Evolutionary conservation across 2,113 vertebrate species (phyloP).

Genomic region (Melanerpes formicivorus): DNA sequence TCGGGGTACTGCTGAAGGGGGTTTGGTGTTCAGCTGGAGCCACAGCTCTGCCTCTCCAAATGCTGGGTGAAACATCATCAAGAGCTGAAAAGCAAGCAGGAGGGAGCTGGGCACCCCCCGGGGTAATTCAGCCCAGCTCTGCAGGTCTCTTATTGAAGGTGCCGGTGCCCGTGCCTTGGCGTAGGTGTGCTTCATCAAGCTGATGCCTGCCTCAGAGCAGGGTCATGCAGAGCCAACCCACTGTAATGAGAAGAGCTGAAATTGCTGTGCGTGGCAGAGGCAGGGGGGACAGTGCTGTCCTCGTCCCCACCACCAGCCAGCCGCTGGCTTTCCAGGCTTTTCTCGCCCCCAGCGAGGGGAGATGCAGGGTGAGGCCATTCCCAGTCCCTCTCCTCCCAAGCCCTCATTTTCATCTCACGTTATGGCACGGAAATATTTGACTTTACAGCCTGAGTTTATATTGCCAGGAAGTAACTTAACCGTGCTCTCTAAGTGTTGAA

Average conservation of each 20-base stretch:
- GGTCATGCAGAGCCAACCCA: neutral
- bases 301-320: neutral
- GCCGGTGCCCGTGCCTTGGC: neutral
- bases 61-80: neutral
- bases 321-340: neutral
- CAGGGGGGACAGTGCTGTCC: neutral
- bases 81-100: neutral
- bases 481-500: conserved; percentile 25
- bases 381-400: neutral
- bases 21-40: neutral
- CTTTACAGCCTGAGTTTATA: conserved; percentile 54
- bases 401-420: neutral
- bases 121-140: neutral
- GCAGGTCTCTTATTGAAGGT: neutral
- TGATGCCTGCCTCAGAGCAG: fast-evolving
- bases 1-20: neutral
- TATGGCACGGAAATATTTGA: conserved; percentile 27
- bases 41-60: neutral
- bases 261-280: neutral
- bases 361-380: fast-evolving
- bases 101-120: neutral
- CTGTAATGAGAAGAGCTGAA: neutral
- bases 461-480: conserved; percentile 25
- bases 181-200: neutral
- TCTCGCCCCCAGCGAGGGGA: fast-evolving